Conservation (phyloP, 2,797 vertebrate genomes). For the Sebastes goodei region DNA sequence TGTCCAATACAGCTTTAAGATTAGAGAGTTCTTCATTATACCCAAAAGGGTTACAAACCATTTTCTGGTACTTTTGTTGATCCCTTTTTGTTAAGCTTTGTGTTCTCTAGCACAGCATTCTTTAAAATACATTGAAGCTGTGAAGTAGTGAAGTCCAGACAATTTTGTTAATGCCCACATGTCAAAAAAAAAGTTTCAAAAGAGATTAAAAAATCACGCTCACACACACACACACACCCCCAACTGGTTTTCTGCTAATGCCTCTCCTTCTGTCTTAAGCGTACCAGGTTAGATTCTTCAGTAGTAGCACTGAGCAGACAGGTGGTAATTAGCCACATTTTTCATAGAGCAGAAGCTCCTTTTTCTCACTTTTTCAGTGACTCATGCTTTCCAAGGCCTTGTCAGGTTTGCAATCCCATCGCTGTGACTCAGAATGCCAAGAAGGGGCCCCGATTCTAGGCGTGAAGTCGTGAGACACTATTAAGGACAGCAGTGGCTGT, state of each 20-base stretch:
- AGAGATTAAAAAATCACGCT: neutral
- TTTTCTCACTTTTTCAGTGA: conserved; percentile 24
- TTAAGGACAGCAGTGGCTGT: neutral
- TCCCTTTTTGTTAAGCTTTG: neutral
- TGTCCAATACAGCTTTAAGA: neutral
- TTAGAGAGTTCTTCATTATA: neutral
- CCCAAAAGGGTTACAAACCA: neutral
- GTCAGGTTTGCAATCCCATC: neutral
- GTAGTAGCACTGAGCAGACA: conserved; percentile 17
- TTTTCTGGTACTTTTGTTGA: neutral
- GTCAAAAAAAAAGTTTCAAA: neutral
- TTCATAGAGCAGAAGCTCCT: neutral
- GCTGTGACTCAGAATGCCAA: conserved; percentile 30
- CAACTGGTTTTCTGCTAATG: neutral
- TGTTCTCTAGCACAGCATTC: neutral
- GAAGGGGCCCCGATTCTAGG: neutral
- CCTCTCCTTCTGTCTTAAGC: neutral
- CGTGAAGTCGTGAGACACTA: conserved; percentile 1
- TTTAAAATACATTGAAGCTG: neutral
- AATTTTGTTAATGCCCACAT: neutral
- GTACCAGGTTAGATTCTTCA: neutral
- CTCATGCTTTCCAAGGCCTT: conserved; percentile 10
- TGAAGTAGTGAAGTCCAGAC: neutral
- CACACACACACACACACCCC: neutral
- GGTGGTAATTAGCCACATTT: conserved; percentile 38